phyloP scores from a whole-genome alignment of 64 coral and sea anemone species.

The Montipora sp. region DNA sequence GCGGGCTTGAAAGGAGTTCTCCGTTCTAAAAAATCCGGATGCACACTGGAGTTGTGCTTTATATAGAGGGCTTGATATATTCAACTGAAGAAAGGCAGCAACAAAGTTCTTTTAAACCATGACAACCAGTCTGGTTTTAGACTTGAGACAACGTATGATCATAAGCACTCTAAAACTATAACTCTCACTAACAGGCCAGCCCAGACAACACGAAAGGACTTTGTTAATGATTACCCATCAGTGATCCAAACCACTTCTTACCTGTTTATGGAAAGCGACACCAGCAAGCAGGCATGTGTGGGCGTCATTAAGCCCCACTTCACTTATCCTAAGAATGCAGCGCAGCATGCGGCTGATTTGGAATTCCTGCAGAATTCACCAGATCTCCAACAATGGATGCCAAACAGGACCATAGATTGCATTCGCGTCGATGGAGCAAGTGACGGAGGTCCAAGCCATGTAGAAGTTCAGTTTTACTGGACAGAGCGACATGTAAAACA shows the following conservation, averaged over 20 bases:
- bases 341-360: conserved; percentile 57
- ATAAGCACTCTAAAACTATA: too few species aligned
- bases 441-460: conserved; percentile 21
- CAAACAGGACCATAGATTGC: not conserved
- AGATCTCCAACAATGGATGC: conserved; percentile 11
- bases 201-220: too few species aligned
- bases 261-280: not conserved
- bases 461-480: conserved; percentile 43
- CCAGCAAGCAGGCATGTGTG: conserved; percentile 11
- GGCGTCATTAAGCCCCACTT: conserved; percentile 33
- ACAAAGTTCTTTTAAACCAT: too few species aligned
- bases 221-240: too few species aligned
- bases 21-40: not conserved
- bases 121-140: too few species aligned
- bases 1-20: conserved; percentile 32
- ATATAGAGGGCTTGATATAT: too few species aligned
- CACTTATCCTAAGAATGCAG: conserved; percentile 17
- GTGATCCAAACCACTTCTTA: too few species aligned
- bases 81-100: too few species aligned
- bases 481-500: not conserved
- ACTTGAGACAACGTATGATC: too few species aligned
- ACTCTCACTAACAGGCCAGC: too few species aligned
- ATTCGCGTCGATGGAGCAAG: too few species aligned
- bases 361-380: conserved; percentile 8
- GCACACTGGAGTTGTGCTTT: too few species aligned